These are phyloP conservation scores for Saturnia japonica DNA, from an alignment of 2,888 invertebrate species.

Conservation along the genomic window DNA sequence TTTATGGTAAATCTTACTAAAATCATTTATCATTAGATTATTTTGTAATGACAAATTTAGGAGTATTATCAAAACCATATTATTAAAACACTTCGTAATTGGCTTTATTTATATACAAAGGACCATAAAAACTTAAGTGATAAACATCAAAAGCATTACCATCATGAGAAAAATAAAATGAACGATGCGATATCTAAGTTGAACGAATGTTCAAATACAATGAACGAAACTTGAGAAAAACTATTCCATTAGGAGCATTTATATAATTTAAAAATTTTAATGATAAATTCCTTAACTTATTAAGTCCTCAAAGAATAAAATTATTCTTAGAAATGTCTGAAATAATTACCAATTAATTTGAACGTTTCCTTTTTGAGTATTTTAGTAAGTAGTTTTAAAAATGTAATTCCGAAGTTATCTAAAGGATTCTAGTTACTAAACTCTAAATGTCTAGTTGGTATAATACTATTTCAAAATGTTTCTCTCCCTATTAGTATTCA, in stretches of 20 bases:
- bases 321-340: neutral
- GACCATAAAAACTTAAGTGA: neutral
- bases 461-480: neutral
- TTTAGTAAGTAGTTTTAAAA: neutral
- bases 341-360: neutral
- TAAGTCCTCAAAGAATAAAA: neutral
- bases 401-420: neutral
- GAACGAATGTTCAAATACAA: no score
- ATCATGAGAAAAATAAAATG: conserved; percentile 2
- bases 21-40: neutral
- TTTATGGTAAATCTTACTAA: neutral
- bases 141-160: neutral
- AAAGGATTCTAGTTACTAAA: neutral
- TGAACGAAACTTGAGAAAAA: conserved; percentile 5
- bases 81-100: neutral
- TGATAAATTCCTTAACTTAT: neutral
- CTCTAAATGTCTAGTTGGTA: neutral
- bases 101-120: neutral
- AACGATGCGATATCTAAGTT: neutral
- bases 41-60: neutral
- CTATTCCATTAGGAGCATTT: conserved; percentile 32
- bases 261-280: conserved; percentile 22
- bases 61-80: neutral
- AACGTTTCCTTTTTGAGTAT: neutral
- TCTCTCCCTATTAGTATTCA: neutral